phyloP scores from a whole-genome alignment of 2,888 invertebrate species.

The Myopa testacea region DNA sequence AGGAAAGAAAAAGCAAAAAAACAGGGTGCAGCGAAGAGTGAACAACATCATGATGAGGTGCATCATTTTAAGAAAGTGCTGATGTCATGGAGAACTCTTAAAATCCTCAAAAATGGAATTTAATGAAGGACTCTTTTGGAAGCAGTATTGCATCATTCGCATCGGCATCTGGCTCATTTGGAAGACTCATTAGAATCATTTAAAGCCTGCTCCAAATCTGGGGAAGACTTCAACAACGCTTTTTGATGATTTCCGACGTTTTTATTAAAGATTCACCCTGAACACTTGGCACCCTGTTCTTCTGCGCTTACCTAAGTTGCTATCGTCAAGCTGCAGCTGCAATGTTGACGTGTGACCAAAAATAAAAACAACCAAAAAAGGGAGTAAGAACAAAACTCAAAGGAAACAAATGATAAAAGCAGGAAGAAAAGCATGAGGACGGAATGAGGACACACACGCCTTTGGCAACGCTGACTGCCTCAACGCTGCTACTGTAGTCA shows the following conservation, averaged over 20 bases:
- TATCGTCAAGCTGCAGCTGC: not conserved
- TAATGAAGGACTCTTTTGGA: too few relatives aligned
- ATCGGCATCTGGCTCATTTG: too few relatives aligned
- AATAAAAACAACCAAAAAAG: conserved; percentile 49
- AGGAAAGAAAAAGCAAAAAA: not conserved
- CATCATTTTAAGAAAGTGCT: not conserved
- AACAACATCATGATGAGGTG: not conserved
- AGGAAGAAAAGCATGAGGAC: not conserved
- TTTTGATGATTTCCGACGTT: too few relatives aligned
- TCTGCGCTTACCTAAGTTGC: not conserved
- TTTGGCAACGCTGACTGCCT: conserved; percentile 1
- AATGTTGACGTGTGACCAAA: conserved; percentile 47
- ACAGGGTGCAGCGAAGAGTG: not conserved
- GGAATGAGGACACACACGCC: not conserved
- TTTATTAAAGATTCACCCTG: too few relatives aligned
- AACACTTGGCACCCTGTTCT: not conserved
- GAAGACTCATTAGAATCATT: too few relatives aligned
- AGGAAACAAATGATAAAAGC: conserved; percentile 42
- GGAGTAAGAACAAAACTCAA: conserved; percentile 54
- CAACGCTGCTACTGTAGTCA: not conserved
- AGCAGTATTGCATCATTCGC: too few relatives aligned
- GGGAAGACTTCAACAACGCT: too few relatives aligned
- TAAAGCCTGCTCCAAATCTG: too few relatives aligned
- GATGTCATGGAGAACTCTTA: too few relatives aligned
- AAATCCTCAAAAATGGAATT: too few relatives aligned